phyloP scores from a whole-genome alignment of 2,113 vertebrate genomes.

The Hepsetus odoe region DNA sequence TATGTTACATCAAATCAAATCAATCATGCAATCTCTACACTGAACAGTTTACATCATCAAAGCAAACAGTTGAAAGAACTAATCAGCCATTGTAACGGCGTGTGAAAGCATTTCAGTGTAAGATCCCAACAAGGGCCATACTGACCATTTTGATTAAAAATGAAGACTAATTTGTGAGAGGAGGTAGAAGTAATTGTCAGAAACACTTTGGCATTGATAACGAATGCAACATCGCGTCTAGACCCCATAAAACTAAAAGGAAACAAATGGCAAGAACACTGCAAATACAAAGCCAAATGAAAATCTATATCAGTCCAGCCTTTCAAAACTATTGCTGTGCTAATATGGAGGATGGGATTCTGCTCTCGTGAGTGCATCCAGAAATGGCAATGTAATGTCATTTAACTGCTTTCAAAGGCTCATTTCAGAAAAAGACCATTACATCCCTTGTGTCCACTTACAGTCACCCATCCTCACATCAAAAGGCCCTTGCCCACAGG shows the following conservation, averaged over 20 bases:
- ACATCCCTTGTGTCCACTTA: background rate
- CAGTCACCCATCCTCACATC: background rate
- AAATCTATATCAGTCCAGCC: conserved; percentile 15
- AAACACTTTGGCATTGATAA: background rate
- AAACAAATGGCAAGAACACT: background rate
- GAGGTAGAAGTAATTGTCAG: conserved; percentile 13
- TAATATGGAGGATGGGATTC: background rate
- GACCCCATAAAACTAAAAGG: background rate
- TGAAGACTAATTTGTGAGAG: background rate
- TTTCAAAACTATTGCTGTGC: background rate
- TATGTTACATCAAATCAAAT: too few species aligned
- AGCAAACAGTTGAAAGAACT: too few species aligned
- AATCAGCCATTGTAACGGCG: too few species aligned
- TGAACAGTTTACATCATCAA: too few species aligned
- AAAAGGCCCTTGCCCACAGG: background rate
- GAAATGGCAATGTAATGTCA: conserved; percentile 36
- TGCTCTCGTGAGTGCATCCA: background rate
- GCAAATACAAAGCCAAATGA: background rate
- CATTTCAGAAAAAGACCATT: conserved; percentile 12
- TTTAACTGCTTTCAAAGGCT: conserved; percentile 35
- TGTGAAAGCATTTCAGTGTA: background rate
- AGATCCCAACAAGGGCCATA: background rate
- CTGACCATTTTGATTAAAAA: background rate
- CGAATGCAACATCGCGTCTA: conserved; percentile 10
- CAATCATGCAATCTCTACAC: too few species aligned